A percentile compares a stretch with the other conserved stretches of the same genome.
phyloP scores from a whole-genome alignment of 2,113 vertebrate genomes.

The Passer montanus region DNA sequence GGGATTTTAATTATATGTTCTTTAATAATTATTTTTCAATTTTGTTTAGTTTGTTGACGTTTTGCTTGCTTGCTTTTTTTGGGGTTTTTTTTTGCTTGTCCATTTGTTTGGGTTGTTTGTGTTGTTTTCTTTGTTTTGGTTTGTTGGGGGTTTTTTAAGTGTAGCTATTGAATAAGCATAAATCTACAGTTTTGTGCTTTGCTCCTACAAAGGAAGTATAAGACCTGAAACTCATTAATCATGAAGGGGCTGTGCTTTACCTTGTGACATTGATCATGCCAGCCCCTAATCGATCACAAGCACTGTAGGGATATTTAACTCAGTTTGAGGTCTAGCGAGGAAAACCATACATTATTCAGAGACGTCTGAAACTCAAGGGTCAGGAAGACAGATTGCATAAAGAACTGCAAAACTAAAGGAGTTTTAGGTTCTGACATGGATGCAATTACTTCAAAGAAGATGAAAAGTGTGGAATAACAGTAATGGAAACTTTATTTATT shows the following conservation, averaged over 20 bases:
- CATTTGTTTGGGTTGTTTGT: not conserved
- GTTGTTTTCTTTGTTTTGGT: not conserved
- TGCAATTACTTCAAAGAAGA: not conserved
- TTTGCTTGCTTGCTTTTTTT: not conserved
- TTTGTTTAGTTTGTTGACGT: not conserved
- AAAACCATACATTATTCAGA: slow-evolving; percentile 15
- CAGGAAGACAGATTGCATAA: not conserved
- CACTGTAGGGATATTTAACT: not conserved
- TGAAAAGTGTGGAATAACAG: not conserved
- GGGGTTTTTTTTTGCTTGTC: not conserved
- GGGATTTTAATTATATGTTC: not conserved
- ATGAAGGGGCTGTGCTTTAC: not conserved
- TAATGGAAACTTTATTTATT: not conserved
- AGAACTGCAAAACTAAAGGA: not conserved
- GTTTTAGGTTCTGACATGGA: not conserved
- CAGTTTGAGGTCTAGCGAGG: not conserved
- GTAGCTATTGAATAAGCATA: not conserved
- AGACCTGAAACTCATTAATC: not conserved
- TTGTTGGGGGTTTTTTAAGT: not conserved
- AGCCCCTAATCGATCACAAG: not conserved
- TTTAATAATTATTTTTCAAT: not conserved
- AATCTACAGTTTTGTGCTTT: not conserved
- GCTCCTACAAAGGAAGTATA: not conserved
- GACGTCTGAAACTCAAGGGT: not conserved
- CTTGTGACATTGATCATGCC: not conserved